Conservation (phyloP, 2,797 vertebrate species). For the Notolabrus celidotus region DNA sequence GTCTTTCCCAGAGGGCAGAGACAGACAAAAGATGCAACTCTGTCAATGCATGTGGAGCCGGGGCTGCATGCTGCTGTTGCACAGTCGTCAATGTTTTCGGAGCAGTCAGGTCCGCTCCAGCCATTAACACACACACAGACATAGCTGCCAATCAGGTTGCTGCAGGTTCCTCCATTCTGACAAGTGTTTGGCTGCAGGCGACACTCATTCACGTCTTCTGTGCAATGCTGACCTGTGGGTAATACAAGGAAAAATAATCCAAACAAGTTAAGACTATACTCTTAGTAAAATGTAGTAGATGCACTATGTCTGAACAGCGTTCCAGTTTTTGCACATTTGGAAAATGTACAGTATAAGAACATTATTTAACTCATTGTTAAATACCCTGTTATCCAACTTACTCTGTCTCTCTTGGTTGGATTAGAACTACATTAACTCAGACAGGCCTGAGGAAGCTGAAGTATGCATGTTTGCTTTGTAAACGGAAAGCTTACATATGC, state of each 20-base stretch:
- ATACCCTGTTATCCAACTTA: neutral
- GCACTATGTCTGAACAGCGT: neutral
- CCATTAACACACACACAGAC: conserved; percentile 88
- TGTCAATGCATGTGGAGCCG: conserved; percentile 86
- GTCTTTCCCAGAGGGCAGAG: conserved; percentile 86
- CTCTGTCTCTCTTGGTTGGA: neutral
- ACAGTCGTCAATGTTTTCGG: conserved; percentile 88
- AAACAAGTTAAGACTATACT: too few relatives aligned
- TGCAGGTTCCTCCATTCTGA: conserved; percentile 89
- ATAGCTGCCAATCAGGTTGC: conserved; percentile 83
- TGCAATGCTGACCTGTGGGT: conserved; percentile 86
- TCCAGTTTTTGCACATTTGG: neutral
- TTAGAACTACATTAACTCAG: conserved; percentile 36
- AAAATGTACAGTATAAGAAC: neutral
- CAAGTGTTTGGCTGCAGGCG: conserved; percentile 89
- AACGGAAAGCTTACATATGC: conserved; percentile 14
- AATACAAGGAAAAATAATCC: neutral
- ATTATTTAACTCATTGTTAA: conserved; percentile 3
- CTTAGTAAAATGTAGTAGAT: neutral
- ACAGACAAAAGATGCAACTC: conserved; percentile 87
- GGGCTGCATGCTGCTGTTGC: conserved; percentile 77
- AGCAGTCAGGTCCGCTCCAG: conserved; percentile 88
- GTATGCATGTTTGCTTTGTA: conserved; percentile 49
- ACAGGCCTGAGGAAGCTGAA: conserved; percentile 28
- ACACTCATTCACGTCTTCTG: conserved; percentile 89